Evolutionary conservation across 1,140 invertebrate genomes (phyloP), one percentile per base, ranked within the genome.

Genomic region (Monomorium pharaonis): DNA sequence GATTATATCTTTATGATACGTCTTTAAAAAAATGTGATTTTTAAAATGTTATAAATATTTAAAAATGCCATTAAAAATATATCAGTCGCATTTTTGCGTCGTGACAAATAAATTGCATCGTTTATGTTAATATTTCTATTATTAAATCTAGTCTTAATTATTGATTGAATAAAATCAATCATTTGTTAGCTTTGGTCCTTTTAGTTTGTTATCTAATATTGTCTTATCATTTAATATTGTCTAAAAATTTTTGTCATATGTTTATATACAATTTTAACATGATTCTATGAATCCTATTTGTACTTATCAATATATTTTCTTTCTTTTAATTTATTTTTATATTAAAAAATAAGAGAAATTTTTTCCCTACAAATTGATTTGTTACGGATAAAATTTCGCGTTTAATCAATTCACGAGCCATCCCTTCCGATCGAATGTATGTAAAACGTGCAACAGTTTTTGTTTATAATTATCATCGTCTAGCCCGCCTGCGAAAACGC

Each of bases 361-460:
- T 44, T 44, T 44, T 44, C 12, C 2, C 7, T 14, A 44, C 2
- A 67, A 4, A 74, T 10, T 54, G 1, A 84, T 76, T 77, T 44
- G 5, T 30, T 24, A 42, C 16, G n/a, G n/a, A 14, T 49, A 63
- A 3, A 54, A 5, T 12, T 58, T 60, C 9, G 5, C 21, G 10
- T 47, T 4, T 62, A 37, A 47, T 70, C 30, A 67, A 33, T 93
- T 90, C 0, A 90, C 10, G 0, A 94, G 37, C 94, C 94, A 95
- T 33, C 90, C 91, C 2, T 89, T 89, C 49, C 90, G 94, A 6
- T 91, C 87, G 60, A 92, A 95, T 14, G 86, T 86, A 9, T 89
- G 51, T 1, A 95, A 63, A 6, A 93, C 88, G 54, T 94, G 91
- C 3, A 93, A 62, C 27, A 95, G 47, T 85, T 94, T 95, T 2